Percentiles rank a stretch among this genome's conserved stretches.
phyloP scores from a whole-genome alignment of 2,113 vertebrate genomes.

The Datnioides undecimradiatus region DNA sequence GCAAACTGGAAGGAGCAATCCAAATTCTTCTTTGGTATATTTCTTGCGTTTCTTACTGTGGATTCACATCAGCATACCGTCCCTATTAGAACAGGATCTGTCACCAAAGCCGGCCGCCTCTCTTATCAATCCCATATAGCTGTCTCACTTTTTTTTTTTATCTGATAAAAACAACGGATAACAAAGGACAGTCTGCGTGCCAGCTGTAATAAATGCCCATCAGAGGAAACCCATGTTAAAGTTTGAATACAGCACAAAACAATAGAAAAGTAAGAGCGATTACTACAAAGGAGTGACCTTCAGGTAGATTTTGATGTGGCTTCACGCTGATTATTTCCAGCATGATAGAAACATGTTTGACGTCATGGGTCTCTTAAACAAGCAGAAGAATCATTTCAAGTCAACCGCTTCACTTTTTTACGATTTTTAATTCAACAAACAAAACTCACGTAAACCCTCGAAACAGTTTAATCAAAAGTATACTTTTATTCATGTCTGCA shows the following conservation, averaged over 20 bases:
- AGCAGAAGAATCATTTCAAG: not conserved
- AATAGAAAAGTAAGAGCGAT: slow-evolving; percentile 27
- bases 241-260: slow-evolving; percentile 54
- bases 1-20: not conserved
- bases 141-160: slow-evolving; percentile 53
- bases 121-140: slow-evolving; percentile 70
- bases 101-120: slow-evolving; percentile 73
- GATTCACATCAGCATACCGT: slow-evolving; percentile 27
- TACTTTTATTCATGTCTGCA: slow-evolving; percentile 17
- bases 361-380: not conserved
- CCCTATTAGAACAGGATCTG: slow-evolving; percentile 38
- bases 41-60: not conserved
- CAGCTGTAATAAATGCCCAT: slow-evolving; percentile 72
- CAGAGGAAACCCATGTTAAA: slow-evolving; percentile 36
- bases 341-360: not conserved
- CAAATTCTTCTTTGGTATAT: not conserved
- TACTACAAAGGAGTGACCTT: slow-evolving; percentile 1
- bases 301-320: not conserved
- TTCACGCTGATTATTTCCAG: not conserved
- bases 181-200: slow-evolving; percentile 62
- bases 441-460: not conserved
- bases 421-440: not conserved
- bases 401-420: not conserved
- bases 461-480: slow-evolving; percentile 1
- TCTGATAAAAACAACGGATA: slow-evolving; percentile 73